Base-by-base conservation (phyloP, 2,113 vertebrate genomes). In the Tenebrosternarchus preto region DNA sequence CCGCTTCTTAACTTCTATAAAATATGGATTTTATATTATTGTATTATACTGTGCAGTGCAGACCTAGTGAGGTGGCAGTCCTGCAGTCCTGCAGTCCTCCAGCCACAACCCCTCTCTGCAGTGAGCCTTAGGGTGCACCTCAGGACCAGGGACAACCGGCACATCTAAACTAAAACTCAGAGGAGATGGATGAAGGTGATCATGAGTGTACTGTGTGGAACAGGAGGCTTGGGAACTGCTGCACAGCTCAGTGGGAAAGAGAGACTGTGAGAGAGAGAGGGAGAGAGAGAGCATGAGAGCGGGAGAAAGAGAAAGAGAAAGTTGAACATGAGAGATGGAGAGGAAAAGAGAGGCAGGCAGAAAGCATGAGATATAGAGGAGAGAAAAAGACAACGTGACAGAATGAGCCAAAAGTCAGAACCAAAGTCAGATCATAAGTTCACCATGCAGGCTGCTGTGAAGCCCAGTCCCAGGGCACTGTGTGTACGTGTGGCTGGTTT, bases 401-500 rank as follows among this genome's bases (percentile, higher is more conserved):
- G 39, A 43, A 9, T 8, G 39, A 43, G 39, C 39, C 6, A 63
- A 72, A 6, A 50, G 20, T 15, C 43, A 17, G 50, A 29, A 25
- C 16, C 29, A 5, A 27, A 20, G 27, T 15, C 2, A n/a, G n/a
- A 24, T 3, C 39, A 46, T 24, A 29, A 8, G 16, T 17, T 16
- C 16, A 72, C 60, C 20, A 19, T 27, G 60, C 24, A 17, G 25
- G 24, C 56, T 36, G 50, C 29, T n/a, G 50, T 66, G 55, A 60
- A 22, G 43, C 76, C 80, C 66, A 82, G 64, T 76, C 53, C 69
- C n/a, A n/a, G n/a, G n/a, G n/a, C 67, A 57, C 50, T 25, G 33
- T 25, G 61, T 55, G 56, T 71, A 71, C 66, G 60, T 31, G 66
- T 77, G 39, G 39, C 67, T 78, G 83, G 82, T 84, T 87, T 88